Base-by-base conservation (phyloP, 2,113 vertebrate genomes). In the Apaloderma vittatum region DNA sequence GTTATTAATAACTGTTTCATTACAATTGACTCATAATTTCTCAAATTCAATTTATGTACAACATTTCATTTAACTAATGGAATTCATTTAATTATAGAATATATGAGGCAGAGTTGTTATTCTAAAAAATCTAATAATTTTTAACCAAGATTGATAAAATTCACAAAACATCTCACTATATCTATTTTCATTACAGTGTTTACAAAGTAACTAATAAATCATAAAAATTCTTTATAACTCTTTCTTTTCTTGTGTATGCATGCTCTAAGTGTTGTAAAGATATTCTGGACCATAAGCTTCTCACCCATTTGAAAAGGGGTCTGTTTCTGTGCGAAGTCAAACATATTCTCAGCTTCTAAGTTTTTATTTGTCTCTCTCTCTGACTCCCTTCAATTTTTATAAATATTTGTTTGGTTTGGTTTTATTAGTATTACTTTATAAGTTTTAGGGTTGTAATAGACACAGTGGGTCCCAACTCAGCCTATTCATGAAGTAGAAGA, bases 1-100 rank as follows among this genome's bases (percentile, higher is more conserved):
- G 17, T 58, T 92, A 91, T 77, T 88, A 93, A 67, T 83, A 86
- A 88, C 68, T 49, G 40, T 59, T 95, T 72, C 73, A 93, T 61
- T 94, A 54, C 32, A 87, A 68, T 12, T 83, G 81, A 61, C 36
- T 79, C 29, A 34, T 49, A 87, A 89, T 75, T 95, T 89, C 76
- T 85, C 70, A 81, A 78, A 78, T 72, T 88, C 59, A 80, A 70
- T 93, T 91, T 93, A 71, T 72, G 65, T 30, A 78, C 22, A 65
- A 91, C 71, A 87, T 93, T 73, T 91, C 48, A 94, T 88, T 91
- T 95, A 87, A 93, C 52, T 94, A 94, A 95, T 95, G 86, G 86
- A 76, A 91, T 86, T 86, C 4, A 94, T 91, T 81, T 96, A 88
- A 89, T 90, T 88, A 94, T 19, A 67, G 55, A 86, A 73, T 30